Base-by-base conservation (phyloP, 2,113 vertebrate genomes). In the Aix galericulata region DNA sequence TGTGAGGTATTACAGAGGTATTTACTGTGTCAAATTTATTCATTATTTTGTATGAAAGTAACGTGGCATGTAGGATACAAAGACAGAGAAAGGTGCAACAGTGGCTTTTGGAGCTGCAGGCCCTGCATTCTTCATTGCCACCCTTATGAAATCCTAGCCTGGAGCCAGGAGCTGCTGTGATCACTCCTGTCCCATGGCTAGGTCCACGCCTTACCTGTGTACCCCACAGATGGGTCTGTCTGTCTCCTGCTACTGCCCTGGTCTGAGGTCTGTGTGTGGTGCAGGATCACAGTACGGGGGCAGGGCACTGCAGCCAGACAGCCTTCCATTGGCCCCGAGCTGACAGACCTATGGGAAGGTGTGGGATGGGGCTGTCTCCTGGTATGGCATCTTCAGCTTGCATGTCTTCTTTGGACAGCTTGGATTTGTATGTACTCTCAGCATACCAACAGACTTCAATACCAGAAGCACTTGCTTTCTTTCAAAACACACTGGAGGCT, bases 391-490 rank as follows among this genome's bases (percentile, higher is more conserved):
- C 42, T 83, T 74, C 23, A 29, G n/a, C 10, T 14, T 63, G 40
- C 32, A 2, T 17, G 11, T 17, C 69, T 7, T 72, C 36, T 67
- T 40, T 27, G 53, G 58, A 15, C 42, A 50, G 21, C 27, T 72
- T 2, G 17, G 8, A 64, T 21, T 27, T 50, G n/a, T 38, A 75
- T 56, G 13, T 59, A 11, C 17, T 82, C n/a, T 68, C 52, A 38
- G 8, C 44, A 25, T 63, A 60, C 52, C 0, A 0, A 44, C 17
- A 34, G 23, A 16, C 36, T 6, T 86, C 58, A 72, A 2, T 59
- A 52, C 48, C 22, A 80, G 82, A 88, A 68, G 13, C 56, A 26
- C 36, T 85, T 80, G 42, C 32, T 92, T 68, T 55, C 42, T 92
- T 91, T 91, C 68, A 73, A 29, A 88, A 76, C 32, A 20, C 6